Percentiles rank a stretch among this genome's conserved stretches.
Evolutionary conservation across 2,888 invertebrate genomes (phyloP).

Genomic region (Lobophora halterata): DNA sequence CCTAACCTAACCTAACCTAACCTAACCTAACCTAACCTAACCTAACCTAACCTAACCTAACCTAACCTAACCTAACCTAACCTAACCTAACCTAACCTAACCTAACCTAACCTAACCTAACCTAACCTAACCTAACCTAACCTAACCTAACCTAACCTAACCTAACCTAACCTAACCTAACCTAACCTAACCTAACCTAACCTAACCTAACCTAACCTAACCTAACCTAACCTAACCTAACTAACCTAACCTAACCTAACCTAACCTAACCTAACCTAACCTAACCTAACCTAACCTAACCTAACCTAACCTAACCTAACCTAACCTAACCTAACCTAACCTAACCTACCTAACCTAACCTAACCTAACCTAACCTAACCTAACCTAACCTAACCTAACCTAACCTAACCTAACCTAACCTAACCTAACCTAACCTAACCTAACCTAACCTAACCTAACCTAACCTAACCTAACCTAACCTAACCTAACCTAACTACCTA

Average conservation of each 20-base stretch:
- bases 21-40: constrained; percentile 8
- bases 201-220: constrained; percentile 10
- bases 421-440: constrained; percentile 10
- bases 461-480: constrained; percentile 10
- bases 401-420: constrained; percentile 5
- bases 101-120: constrained; percentile 6
- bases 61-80: constrained; percentile 7
- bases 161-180: constrained; percentile 10
- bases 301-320: too few relatives aligned
- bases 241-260: constrained; percentile 10
- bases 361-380: constrained; percentile 9
- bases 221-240: constrained; percentile 10
- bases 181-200: too few relatives aligned
- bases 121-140: constrained; percentile 10
- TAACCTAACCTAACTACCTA: too few relatives aligned
- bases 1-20: constrained; percentile 1
- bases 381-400: too few relatives aligned
- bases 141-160: constrained; percentile 10
- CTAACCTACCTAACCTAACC: constrained; percentile 8
- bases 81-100: constrained; percentile 4
- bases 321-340: too few relatives aligned
- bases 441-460: constrained; percentile 8
- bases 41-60: constrained; percentile 8
- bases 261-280: constrained; percentile 10
- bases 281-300: constrained; percentile 10